These are phyloP conservation scores for Lineus longissimus DNA, from an alignment of 1,140 invertebrate species.

Conservation along the genomic window DNA sequence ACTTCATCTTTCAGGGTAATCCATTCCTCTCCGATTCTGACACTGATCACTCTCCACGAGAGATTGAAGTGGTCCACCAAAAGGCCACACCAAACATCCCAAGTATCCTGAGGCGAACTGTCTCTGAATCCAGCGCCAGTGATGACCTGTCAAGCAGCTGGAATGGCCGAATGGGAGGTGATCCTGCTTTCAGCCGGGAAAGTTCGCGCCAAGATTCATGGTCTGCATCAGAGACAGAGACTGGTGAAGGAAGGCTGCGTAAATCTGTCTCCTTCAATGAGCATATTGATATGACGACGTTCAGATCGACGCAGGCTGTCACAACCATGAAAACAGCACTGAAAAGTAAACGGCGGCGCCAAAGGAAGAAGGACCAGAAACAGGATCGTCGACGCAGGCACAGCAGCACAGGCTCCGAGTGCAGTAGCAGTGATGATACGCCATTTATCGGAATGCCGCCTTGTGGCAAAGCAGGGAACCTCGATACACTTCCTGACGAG, in stretches of 20 bases:
- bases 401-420: conserved; percentile 33
- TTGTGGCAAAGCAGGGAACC: neutral
- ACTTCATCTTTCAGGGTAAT: neutral
- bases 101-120: conserved; percentile 47
- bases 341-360: conserved; percentile 42
- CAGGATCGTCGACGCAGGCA: conserved; percentile 19
- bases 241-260: conserved; percentile 14
- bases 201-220: conserved; percentile 19
- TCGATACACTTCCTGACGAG: conserved; percentile 9
- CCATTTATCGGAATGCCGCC: neutral
- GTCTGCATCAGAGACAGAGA: conserved; percentile 24
- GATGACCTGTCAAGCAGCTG: conserved; percentile 24
- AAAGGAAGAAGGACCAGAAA: conserved; percentile 40
- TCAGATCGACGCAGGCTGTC: conserved; percentile 37
- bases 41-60: neutral
- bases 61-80: conserved; percentile 43
- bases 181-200: conserved; percentile 1
- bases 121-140: conserved; percentile 52
- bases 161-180: conserved; percentile 6
- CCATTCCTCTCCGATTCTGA: neutral
- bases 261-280: conserved; percentile 48
- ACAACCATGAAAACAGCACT: conserved; percentile 43
- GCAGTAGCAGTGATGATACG: conserved; percentile 33
- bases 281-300: conserved; percentile 42
- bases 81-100: conserved; percentile 36